Conservation (phyloP, 2,888 invertebrate genomes). For the Agrotis clavis region DNA sequence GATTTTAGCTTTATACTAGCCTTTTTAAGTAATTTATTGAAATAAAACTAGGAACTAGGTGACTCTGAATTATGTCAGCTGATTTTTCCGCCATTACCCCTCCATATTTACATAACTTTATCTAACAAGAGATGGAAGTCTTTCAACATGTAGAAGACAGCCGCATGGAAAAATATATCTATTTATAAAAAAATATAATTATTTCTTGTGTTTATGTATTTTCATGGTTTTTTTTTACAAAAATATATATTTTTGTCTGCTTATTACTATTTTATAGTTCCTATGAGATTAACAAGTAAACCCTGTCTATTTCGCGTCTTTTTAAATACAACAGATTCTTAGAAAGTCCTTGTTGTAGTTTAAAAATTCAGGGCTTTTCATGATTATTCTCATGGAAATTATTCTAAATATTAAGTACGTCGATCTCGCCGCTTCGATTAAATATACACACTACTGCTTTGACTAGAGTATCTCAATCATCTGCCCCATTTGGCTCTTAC, state of each 20-base stretch:
- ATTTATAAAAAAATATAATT: conserved; percentile 59
- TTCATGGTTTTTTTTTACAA: conserved; percentile 66
- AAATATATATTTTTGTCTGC: conserved; percentile 68
- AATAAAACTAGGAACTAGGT: conserved; percentile 72
- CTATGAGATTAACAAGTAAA: conserved; percentile 39
- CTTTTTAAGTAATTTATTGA: conserved; percentile 6
- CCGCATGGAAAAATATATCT: conserved; percentile 61
- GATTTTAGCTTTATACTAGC: conserved; percentile 3
- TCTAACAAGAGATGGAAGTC: conserved; percentile 41
- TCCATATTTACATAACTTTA: conserved; percentile 25
- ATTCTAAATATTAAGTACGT: conserved; percentile 9
- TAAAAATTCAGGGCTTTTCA: conserved; percentile 10
- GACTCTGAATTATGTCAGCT: conserved; percentile 67
- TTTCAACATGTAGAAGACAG: conserved; percentile 5
- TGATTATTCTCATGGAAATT: conserved; percentile 46
- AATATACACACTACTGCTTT: conserved; percentile 76
- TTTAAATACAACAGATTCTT: conserved; percentile 7
- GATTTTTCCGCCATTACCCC: neutral
- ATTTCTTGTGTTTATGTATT: conserved; percentile 58
- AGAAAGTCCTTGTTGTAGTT: neutral
- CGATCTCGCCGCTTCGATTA: conserved; percentile 32
- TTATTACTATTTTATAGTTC: conserved; percentile 17
- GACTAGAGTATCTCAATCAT: conserved; percentile 72
- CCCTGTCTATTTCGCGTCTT: conserved; percentile 2
- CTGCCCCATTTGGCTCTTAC: conserved; percentile 14